Evolutionary conservation across 1,140 invertebrate genomes (phyloP), one percentile per base, ranked within the genome.

Genomic region (Drosophila mojavensis): DNA sequence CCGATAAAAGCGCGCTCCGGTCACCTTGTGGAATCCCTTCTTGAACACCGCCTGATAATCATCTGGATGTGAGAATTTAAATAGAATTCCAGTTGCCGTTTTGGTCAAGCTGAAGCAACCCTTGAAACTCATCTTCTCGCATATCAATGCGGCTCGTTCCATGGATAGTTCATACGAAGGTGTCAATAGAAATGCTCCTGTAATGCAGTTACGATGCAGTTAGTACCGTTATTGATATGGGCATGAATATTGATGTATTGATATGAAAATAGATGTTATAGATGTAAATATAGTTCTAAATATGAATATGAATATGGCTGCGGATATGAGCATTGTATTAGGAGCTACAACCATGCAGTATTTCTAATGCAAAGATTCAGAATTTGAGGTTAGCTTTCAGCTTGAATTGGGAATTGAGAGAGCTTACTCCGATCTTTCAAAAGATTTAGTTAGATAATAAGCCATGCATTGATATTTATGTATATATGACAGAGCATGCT

Each of bases 51-150:
- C 95, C 92, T 96, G 96, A 92, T 96, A 97, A 91, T 97, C 96
- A 67, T 97, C 96, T 78, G 96, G 95, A 91, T 96, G 95, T 75
- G 96, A 96, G 92, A 97, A 97, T 92, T 97, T 97, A 94, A 97
- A 97, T 51, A 97, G 94, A 79, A 97, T 97, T n/a, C 96, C 96
- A 51, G 96, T 97, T 62, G 96, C 96, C 1, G 96, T 97, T 93
- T 96, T 97, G 47, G 96, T 97, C 76, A 97, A 93, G 69, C 96
- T 96, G 93, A 97, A 97, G 80, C 96, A 96, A 39, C 96, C 96
- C 77, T 96, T 96, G 92, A 97, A 97, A 93, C 96, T 96, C 95
- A 97, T 96, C 92, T 97, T 97, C 93, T 97, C 96, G 92, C 96
- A 97, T 76, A 97, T 96, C 78, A 95, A 94, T n/a, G 96, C 96